phyloP scores from a whole-genome alignment of 2,113 vertebrate species.

The Indicator indicator region DNA sequence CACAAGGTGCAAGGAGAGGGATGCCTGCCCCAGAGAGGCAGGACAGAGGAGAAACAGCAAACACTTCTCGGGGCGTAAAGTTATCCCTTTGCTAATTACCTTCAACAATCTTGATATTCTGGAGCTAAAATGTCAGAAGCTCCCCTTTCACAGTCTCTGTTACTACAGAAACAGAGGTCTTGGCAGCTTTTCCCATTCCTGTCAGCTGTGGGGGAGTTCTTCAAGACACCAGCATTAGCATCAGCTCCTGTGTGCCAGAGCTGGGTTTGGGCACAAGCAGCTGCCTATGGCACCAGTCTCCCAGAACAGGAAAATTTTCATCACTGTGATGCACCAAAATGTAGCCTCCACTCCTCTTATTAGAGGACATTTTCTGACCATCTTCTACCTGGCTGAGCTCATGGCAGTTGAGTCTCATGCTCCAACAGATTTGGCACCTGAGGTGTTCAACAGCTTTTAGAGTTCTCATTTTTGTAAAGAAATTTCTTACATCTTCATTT shows the following conservation, averaged over 20 bases:
- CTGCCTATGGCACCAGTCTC: not conserved
- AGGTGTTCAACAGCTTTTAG: not conserved
- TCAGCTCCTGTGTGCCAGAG: not conserved
- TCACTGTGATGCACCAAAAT: not conserved
- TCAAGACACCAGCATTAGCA: not conserved
- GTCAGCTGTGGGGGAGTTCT: not conserved
- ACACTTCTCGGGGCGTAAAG: not conserved
- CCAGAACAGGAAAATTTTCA: not conserved
- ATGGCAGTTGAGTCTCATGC: accelerated
- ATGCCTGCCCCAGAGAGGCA: not conserved
- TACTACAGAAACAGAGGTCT: not conserved
- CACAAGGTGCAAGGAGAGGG: not conserved
- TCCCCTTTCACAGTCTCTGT: not conserved
- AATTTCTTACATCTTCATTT: not conserved
- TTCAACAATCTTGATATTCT: not conserved
- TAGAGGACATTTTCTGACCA: not conserved
- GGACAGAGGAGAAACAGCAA: not conserved
- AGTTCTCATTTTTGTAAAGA: not conserved
- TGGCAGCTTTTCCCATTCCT: not conserved
- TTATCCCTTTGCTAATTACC: not conserved
- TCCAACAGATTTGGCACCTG: not conserved
- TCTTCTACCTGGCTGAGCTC: not conserved
- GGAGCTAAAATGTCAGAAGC: not conserved
- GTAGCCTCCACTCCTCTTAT: not conserved
- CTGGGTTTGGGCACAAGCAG: not conserved